Evolutionary conservation across 2,113 vertebrate species (phyloP).

Genomic region (Condylura cristata): DNA sequence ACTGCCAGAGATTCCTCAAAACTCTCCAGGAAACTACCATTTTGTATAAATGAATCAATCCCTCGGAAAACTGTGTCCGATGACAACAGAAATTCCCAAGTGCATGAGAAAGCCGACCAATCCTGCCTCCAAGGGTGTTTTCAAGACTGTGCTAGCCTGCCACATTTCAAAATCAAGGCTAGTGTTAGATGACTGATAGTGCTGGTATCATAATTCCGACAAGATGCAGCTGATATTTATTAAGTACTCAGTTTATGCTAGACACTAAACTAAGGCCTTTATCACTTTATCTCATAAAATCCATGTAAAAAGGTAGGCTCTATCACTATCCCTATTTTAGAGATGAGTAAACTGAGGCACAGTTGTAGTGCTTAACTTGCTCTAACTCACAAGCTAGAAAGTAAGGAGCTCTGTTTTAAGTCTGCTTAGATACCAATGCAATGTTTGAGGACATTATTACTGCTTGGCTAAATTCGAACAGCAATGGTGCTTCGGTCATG

Average conservation of each 20-base stretch:
- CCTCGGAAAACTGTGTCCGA: not conserved
- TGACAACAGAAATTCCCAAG: slow-evolving; percentile 7
- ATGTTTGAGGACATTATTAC: not conserved
- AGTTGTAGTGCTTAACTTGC: not conserved
- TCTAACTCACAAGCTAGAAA: not conserved
- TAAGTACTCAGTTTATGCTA: not conserved
- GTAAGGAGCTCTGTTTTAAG: not conserved
- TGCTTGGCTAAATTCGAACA: not conserved
- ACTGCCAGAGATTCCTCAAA: not conserved
- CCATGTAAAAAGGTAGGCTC: not conserved
- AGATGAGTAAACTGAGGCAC: not conserved
- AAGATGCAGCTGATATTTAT: slow-evolving; percentile 1
- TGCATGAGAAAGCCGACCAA: not conserved
- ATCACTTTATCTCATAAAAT: not conserved
- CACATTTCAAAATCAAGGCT: not conserved
- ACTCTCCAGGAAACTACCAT: not conserved
- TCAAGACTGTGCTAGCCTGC: not conserved
- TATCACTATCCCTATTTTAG: not conserved
- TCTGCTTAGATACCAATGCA: not conserved
- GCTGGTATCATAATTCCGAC: not conserved
- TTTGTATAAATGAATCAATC: slow-evolving; percentile 31
- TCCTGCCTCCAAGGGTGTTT: not conserved
- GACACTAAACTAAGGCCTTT: not conserved
- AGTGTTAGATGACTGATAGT: not conserved
- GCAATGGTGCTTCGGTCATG: not conserved